Evolutionary conservation across 2,797 vertebrate genomes (phyloP).

Genomic region (Bradypodion pumilum): DNA sequence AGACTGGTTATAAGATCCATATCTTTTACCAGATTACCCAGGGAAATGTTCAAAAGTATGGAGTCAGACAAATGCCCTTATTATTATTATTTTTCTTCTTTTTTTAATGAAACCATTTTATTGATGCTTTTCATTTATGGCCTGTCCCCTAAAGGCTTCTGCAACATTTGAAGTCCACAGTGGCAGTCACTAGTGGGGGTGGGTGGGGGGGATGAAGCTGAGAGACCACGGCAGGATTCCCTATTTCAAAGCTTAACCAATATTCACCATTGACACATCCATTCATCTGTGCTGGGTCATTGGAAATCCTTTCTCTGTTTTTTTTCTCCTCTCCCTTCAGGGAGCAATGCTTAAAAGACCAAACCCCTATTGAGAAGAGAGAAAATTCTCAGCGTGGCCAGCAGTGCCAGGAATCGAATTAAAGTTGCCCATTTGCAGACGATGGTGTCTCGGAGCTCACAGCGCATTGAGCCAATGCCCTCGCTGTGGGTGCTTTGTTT

Average conservation of each 20-base stretch:
- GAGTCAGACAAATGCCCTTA: slow-evolving; percentile 35
- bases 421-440: slow-evolving; percentile 82
- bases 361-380: slow-evolving; percentile 82
- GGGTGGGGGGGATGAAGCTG: slow-evolving; percentile 66
- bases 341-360: slow-evolving; percentile 82
- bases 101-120: slow-evolving; percentile 60
- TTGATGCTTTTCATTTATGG: slow-evolving; percentile 57
- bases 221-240: slow-evolving; percentile 79
- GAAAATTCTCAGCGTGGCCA: slow-evolving; percentile 77
- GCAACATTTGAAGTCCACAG: slow-evolving; percentile 67
- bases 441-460: slow-evolving; percentile 65
- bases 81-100: slow-evolving; percentile 51
- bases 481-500: slow-evolving; percentile 64
- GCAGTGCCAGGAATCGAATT: slow-evolving; percentile 79
- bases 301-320: slow-evolving; percentile 83
- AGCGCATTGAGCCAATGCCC: slow-evolving; percentile 54
- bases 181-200: slow-evolving; percentile 65
- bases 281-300: slow-evolving; percentile 82
- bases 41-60: slow-evolving; percentile 47
- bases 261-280: slow-evolving; percentile 82
- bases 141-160: slow-evolving; percentile 71
- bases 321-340: slow-evolving; percentile 82
- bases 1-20: slow-evolving; percentile 16
- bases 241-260: slow-evolving; percentile 81
- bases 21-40: slow-evolving; percentile 37